Evolutionary conservation across 92 coral and sea anemone genomes (phyloP).

Genomic region (Umimayanthus chanpuru): DNA sequence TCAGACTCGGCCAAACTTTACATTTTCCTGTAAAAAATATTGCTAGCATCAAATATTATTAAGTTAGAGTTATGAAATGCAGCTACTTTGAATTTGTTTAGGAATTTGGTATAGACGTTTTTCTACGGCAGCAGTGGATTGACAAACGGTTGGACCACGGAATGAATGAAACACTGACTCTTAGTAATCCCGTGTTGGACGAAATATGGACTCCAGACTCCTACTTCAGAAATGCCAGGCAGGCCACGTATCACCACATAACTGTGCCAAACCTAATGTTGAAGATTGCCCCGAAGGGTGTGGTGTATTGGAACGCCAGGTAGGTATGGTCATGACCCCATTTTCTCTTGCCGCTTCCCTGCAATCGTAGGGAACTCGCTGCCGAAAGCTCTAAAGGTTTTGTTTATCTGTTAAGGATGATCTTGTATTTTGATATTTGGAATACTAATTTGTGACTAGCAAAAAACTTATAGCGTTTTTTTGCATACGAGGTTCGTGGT

Average conservation of each 20-base stretch:
- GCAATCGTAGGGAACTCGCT: background rate
- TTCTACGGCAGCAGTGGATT: conserved; percentile 63
- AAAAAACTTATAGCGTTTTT: no score
- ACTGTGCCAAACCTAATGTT: conserved; percentile 67
- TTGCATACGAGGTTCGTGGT: no score
- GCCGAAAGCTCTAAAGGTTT: background rate
- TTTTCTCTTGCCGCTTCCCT: background rate
- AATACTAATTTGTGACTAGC: background rate
- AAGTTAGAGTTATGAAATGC: background rate
- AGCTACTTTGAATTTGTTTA: conserved; percentile 1
- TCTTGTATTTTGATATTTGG: no score
- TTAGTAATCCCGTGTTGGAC: conserved; percentile 47
- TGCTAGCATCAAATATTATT: no score
- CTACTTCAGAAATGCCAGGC: conserved; percentile 67
- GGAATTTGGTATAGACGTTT: conserved; percentile 67
- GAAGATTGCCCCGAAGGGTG: conserved; percentile 60
- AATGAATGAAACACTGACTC: conserved; percentile 53
- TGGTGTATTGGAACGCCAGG: conserved; percentile 66
- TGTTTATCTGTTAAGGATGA: no score
- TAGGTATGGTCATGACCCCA: background rate
- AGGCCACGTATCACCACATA: conserved; percentile 60
- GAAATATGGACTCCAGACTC: conserved; percentile 66
- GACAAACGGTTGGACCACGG: conserved; percentile 65
- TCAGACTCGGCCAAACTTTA: no score
- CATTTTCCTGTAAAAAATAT: no score